phyloP scores from a whole-genome alignment of 2,888 invertebrate genomes.

The Tipula unca region DNA sequence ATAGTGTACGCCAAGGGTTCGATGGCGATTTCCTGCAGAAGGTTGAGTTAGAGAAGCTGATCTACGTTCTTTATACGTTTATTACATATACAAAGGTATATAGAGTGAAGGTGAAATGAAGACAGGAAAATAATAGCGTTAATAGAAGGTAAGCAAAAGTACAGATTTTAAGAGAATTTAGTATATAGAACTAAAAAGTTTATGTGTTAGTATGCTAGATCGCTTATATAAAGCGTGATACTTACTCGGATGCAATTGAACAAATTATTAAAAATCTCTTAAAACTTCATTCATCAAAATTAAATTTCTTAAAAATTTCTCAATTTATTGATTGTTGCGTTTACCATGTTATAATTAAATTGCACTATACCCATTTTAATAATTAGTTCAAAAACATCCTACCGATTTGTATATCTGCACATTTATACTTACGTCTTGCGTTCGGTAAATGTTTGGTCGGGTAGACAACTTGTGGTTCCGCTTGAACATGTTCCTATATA shows the following conservation, averaged over 20 bases:
- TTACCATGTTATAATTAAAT: too few relatives aligned
- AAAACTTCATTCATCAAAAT: too few relatives aligned
- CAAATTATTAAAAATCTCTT: neutral
- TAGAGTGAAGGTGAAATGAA: neutral
- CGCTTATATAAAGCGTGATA: neutral
- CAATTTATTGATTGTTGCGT: too few relatives aligned
- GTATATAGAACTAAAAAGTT: neutral
- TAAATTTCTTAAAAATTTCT: too few relatives aligned
- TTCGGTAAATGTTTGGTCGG: neutral
- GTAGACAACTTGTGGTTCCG: neutral
- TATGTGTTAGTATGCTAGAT: neutral
- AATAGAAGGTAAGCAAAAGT: neutral
- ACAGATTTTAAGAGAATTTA: neutral
- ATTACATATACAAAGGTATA: neutral
- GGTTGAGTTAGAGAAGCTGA: neutral
- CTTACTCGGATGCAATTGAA: neutral
- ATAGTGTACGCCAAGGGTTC: constrained; percentile 51
- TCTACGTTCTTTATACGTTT: constrained; percentile 15
- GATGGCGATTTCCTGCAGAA: constrained; percentile 32
- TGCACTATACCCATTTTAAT: too few relatives aligned
- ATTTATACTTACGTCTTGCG: neutral
- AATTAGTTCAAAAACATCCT: neutral
- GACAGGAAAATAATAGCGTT: neutral
- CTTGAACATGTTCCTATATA: neutral
- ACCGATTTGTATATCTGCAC: neutral